Evolutionary conservation across 2,113 vertebrate species (phyloP).

Genomic region (Anguilla rostrata): DNA sequence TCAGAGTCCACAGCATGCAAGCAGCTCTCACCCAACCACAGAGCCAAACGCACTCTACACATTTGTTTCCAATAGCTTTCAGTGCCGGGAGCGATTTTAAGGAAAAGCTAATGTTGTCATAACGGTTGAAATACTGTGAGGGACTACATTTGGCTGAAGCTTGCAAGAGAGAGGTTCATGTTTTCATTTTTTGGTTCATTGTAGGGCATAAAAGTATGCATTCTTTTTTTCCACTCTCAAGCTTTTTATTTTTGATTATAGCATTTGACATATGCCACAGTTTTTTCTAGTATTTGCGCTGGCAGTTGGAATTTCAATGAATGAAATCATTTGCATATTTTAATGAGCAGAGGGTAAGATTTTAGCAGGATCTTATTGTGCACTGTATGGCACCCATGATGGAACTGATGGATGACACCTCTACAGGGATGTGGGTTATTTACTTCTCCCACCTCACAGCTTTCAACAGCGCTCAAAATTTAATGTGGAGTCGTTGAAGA

Average conservation of each 20-base stretch:
- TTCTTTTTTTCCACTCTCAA: background rate
- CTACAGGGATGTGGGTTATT: constrained; percentile 13
- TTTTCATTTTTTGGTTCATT: background rate
- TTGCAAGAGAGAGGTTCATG: constrained; percentile 37
- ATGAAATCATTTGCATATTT: constrained; percentile 24
- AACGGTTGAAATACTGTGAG: background rate
- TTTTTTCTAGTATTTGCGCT: constrained; percentile 26
- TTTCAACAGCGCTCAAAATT: background rate
- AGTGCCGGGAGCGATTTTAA: constrained; percentile 42
- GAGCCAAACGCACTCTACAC: constrained; percentile 28
- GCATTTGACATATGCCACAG: constrained; percentile 44
- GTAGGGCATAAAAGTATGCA: background rate
- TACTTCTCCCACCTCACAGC: background rate
- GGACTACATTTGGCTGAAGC: constrained; percentile 59
- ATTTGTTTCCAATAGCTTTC: constrained; percentile 46
- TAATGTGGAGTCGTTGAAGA: background rate
- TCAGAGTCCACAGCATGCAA: constrained; percentile 21
- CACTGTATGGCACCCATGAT: constrained; percentile 17
- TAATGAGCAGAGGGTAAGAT: constrained; percentile 36
- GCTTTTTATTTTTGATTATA: constrained; percentile 27
- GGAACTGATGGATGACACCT: constrained; percentile 23
- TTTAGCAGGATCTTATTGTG: constrained; percentile 35
- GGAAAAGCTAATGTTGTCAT: constrained; percentile 48
- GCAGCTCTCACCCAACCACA: constrained; percentile 18
- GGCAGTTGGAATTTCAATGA: background rate